Evolutionary conservation across 1,140 invertebrate species (phyloP).

Genomic region (Paraescarpia echinospica): DNA sequence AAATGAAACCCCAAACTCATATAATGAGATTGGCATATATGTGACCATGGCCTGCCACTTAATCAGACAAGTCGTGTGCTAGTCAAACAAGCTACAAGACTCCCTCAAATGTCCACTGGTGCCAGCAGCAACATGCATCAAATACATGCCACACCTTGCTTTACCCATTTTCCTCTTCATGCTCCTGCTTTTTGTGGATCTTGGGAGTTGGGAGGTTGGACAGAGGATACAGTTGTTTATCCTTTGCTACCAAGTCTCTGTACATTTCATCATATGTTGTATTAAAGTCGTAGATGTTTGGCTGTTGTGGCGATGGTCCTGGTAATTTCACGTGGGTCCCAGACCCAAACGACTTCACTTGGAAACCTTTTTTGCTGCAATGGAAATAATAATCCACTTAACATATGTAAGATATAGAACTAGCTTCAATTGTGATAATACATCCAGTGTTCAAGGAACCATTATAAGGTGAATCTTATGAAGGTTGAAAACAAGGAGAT

Average conservation of each 20-base stretch:
- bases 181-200: not conserved
- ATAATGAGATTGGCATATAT: not conserved
- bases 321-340: slow-evolving; percentile 93
- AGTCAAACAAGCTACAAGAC: not conserved
- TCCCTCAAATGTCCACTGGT: not conserved
- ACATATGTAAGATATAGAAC: not conserved
- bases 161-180: not conserved
- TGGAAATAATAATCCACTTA: slow-evolving; percentile 9
- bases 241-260: slow-evolving; percentile 79
- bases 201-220: not conserved
- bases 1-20: not conserved
- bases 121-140: not conserved
- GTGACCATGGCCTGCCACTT: not conserved
- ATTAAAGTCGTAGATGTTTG: slow-evolving; percentile 98
- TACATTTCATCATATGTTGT: slow-evolving; percentile 93
- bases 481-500: not conserved
- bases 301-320: slow-evolving; percentile 89
- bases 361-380: slow-evolving; percentile 89
- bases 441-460: not conserved
- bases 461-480: not conserved
- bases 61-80: not conserved
- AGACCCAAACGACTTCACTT: slow-evolving; percentile 94
- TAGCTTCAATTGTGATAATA: not conserved
- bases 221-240: slow-evolving; percentile 66
- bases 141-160: not conserved